Percentiles rank a stretch among this genome's conserved stretches.
phyloP scores from a whole-genome alignment of 2,113 vertebrate species.

The Hemiprocne comata region DNA sequence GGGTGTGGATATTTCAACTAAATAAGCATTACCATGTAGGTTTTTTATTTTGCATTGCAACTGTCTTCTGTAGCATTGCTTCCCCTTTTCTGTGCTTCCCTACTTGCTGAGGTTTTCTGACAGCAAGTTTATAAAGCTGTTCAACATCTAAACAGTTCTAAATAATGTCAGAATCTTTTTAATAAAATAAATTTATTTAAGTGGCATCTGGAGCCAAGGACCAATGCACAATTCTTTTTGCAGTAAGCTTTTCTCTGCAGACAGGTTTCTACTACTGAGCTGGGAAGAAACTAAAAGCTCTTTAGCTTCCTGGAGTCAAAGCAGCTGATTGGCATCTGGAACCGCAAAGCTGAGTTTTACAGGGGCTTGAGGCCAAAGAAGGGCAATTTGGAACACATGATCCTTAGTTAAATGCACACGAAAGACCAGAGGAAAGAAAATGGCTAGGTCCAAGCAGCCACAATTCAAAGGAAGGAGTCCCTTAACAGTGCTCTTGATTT shows the following conservation, averaged over 20 bases:
- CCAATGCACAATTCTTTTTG: not conserved
- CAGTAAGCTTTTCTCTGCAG: slow-evolving; percentile 10
- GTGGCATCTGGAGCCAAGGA: not conserved
- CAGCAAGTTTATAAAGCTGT: not conserved
- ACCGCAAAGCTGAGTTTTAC: not conserved
- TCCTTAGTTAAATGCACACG: slow-evolving; percentile 13
- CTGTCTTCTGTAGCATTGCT: not conserved
- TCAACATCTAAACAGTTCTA: not conserved
- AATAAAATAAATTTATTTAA: not conserved
- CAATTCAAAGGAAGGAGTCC: not conserved
- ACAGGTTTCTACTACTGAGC: not conserved
- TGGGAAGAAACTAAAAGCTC: slow-evolving; percentile 43
- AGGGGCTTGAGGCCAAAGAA: slow-evolving; percentile 12
- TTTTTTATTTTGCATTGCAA: not conserved
- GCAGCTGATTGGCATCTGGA: slow-evolving; percentile 45
- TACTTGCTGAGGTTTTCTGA: not conserved
- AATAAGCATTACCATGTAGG: not conserved
- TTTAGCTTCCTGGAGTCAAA: not conserved
- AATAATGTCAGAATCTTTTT: not conserved
- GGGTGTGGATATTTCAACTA: not conserved
- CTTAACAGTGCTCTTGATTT: not conserved
- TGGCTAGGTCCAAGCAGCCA: not conserved
- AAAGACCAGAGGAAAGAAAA: slow-evolving; percentile 13
- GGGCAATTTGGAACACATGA: not conserved
- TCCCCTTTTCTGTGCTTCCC: not conserved